Percentiles rank a stretch among this genome's conserved stretches.
Evolutionary conservation across 1,140 invertebrate genomes (phyloP).

Genomic region (Drosophila leontia): DNA sequence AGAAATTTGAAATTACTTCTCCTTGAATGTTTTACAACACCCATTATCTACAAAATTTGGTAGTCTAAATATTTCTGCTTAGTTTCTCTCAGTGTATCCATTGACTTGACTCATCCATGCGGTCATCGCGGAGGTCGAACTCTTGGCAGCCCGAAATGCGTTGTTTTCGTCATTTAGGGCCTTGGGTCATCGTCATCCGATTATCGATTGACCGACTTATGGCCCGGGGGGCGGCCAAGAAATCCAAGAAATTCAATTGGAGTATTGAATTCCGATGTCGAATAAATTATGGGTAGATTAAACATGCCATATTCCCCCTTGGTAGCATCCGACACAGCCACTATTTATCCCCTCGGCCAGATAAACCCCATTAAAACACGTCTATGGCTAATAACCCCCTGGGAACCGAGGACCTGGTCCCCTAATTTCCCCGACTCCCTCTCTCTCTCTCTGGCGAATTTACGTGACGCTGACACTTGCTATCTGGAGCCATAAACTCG

Average conservation of each 20-base stretch:
- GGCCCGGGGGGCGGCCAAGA: slow-evolving; percentile 24
- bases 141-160: slow-evolving; percentile 45
- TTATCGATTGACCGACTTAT: slow-evolving; percentile 74
- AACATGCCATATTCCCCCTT: slow-evolving; percentile 24
- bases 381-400: slow-evolving; percentile 34
- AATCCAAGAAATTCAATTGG: slow-evolving; percentile 41
- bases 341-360: slow-evolving; percentile 5
- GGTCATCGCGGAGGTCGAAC: slow-evolving; percentile 55
- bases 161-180: slow-evolving; percentile 52
- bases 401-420: slow-evolving; percentile 17
- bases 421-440: slow-evolving; percentile 26
- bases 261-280: slow-evolving; percentile 33
- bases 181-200: slow-evolving; percentile 54
- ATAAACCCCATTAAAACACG: slow-evolving; percentile 31
- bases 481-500: slow-evolving; percentile 79
- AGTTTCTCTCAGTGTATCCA: slow-evolving; percentile 20
- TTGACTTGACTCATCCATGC: slow-evolving; percentile 65
- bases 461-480: slow-evolving; percentile 77
- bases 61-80: too few relatives aligned
- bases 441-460: slow-evolving; percentile 45
- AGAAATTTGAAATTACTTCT: too few relatives aligned
- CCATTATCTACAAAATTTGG: neutral
- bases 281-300: slow-evolving; percentile 56
- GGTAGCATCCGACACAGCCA: slow-evolving; percentile 19
- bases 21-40: neutral